Percentiles rank a stretch among this genome's conserved stretches.
phyloP scores from a whole-genome alignment of 2,113 vertebrate genomes.

The Siniperca knerii region DNA sequence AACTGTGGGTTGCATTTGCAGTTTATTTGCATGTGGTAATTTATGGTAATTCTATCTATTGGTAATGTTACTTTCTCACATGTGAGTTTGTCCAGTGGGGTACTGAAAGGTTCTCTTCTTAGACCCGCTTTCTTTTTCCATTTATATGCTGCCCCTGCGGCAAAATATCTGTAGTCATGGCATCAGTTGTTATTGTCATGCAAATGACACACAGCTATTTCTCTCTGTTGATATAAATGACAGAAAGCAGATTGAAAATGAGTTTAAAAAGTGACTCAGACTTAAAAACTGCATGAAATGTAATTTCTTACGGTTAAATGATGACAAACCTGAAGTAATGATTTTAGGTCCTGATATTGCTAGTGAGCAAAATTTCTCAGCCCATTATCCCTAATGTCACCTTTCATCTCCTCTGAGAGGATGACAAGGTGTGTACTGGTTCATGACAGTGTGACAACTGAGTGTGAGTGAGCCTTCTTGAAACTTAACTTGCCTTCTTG shows the following conservation, averaged over 20 bases:
- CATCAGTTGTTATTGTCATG: conserved; percentile 39
- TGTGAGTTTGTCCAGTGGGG: conserved; percentile 32
- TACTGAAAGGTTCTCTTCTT: conserved; percentile 27
- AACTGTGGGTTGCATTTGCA: not conserved
- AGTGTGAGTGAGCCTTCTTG: not conserved
- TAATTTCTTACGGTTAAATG: conserved; percentile 20
- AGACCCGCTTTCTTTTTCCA: conserved; percentile 19
- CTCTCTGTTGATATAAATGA: conserved; percentile 27
- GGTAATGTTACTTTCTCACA: conserved; percentile 23
- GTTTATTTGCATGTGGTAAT: conserved; percentile 19
- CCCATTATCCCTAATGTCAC: conserved; percentile 25
- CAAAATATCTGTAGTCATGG: conserved; percentile 24
- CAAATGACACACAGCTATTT: conserved; percentile 43
- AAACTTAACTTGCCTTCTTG: not conserved
- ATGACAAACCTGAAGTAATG: conserved; percentile 9
- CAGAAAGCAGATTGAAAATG: conserved; percentile 3
- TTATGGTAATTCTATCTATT: conserved; percentile 46
- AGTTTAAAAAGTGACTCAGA: not conserved
- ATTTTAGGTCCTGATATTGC: conserved; percentile 21
- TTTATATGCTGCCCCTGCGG: conserved; percentile 32
- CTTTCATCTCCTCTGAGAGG: conserved; percentile 13
- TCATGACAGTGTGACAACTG: conserved; percentile 23
- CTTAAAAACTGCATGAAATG: not conserved
- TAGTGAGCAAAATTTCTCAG: conserved; percentile 10
- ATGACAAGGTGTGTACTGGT: conserved; percentile 28